Percentiles rank a stretch among this genome's conserved stretches.
Conservation (phyloP, 2,888 invertebrate species). For the Cosmia trapezina region DNA sequence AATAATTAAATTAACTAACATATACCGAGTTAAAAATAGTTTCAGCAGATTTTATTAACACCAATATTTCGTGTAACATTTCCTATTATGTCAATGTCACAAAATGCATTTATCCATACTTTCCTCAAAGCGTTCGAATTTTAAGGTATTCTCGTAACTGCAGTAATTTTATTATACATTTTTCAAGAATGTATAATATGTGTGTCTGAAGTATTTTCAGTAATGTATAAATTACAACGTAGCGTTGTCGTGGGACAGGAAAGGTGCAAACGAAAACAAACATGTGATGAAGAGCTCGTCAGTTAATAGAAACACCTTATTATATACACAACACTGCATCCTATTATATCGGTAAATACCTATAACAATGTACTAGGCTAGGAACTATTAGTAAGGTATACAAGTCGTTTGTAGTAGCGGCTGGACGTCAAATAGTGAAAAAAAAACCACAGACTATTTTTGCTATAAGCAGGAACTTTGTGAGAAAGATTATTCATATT, state of each 20-base stretch:
- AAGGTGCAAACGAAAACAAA: constrained; percentile 83
- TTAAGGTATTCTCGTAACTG: not conserved
- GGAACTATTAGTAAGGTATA: constrained; percentile 23
- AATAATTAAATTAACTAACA: too few species aligned
- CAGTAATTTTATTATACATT: not conserved
- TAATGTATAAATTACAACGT: constrained; percentile 57
- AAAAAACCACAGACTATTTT: not conserved
- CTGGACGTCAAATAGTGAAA: not conserved
- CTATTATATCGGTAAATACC: constrained; percentile 62
- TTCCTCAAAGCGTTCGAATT: constrained; percentile 1
- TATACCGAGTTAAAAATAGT: not conserved
- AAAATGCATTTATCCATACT: not conserved
- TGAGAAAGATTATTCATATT: not conserved
- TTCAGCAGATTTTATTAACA: constrained; percentile 2
- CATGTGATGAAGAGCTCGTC: constrained; percentile 71
- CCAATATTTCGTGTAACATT: constrained; percentile 11
- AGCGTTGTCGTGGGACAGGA: constrained; percentile 82
- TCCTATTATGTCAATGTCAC: constrained; percentile 19
- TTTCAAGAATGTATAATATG: constrained; percentile 8
- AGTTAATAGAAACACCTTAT: constrained; percentile 73
- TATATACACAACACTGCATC: constrained; percentile 65
- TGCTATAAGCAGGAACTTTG: not conserved
- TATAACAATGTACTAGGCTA: constrained; percentile 48
- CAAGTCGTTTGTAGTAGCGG: not conserved
- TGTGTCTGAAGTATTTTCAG: constrained; percentile 29